Evolutionary conservation across 2,888 invertebrate genomes (phyloP), one percentile per base, ranked within the genome.

Genomic region (Gasteruption jaculator): DNA sequence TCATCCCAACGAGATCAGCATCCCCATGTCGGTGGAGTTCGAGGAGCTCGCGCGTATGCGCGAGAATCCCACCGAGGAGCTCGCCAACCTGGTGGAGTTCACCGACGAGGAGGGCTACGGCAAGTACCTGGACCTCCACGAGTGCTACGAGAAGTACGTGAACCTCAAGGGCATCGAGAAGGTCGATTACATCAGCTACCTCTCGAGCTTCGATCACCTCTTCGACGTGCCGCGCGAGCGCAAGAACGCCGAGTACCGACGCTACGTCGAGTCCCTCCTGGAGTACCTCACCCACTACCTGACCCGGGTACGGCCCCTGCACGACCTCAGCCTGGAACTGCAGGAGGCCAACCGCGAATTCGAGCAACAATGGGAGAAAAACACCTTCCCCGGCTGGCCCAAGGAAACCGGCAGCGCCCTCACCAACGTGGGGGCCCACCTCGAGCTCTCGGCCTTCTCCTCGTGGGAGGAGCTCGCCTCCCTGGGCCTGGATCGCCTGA

Each of bases 81-180:
- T 79, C 67, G 80, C 86, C 26, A 85, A 85, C 67, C 79, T 96
- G 52, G 91, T 94, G 3, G 95, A 96, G 58, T 99, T 99, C 66
- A 91, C 93, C 4, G 99, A 99, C 73, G 99, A 99, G 73, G 99
- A 99, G 74, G 97, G 97, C 2, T 99, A 96, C 73, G 99, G 99
- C 10, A 92, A 92, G 69, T 99, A 94, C 74, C 76, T 99, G 39
- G 99, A 99, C 74, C 76, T 99, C 30, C 95, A 99, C 72, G 91
- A 93, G 68, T 91, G 94, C 61, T 96, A 92, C 71, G 92, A 91
- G 61, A 91, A 90, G 63, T 99, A 89, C 68, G 84, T 97, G 20
- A 99, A 99, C 71, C 75, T 99, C 21, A 96, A 97, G 67, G 95
- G 95, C 6, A 86, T 97, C 56, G 95, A 95, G 78, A 88, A 91